phyloP scores from a whole-genome alignment of 2,113 vertebrate genomes.

The Poeciliopsis prolifica region DNA sequence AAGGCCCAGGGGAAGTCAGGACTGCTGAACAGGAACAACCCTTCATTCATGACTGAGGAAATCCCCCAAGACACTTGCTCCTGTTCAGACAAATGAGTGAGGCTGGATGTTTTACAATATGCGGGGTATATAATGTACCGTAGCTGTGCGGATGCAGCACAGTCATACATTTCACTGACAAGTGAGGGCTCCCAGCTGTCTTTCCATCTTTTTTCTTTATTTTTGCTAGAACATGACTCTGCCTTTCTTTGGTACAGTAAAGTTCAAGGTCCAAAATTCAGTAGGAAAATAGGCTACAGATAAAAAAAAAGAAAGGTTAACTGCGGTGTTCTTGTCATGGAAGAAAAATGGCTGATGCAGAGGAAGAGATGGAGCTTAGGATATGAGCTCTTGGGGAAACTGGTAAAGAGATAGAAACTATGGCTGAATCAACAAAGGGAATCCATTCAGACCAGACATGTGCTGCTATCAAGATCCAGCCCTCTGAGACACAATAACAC shows the following conservation, averaged over 20 bases:
- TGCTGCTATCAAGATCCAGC: slow-evolving; percentile 59
- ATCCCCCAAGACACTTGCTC: slow-evolving; percentile 41
- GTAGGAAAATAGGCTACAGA: slow-evolving; percentile 5
- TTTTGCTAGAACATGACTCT: slow-evolving; percentile 21
- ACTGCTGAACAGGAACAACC: slow-evolving; percentile 32
- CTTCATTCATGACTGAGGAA: slow-evolving; percentile 42
- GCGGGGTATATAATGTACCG: slow-evolving; percentile 19
- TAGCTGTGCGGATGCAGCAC: slow-evolving; percentile 14
- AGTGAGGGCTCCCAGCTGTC: slow-evolving; percentile 35
- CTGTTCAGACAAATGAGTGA: slow-evolving; percentile 34
- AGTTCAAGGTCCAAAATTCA: slow-evolving; percentile 7
- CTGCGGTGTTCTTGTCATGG: slow-evolving; percentile 14
- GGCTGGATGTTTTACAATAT: slow-evolving; percentile 44
- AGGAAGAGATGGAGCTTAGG: slow-evolving; percentile 30
- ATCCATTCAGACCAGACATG: slow-evolving; percentile 57
- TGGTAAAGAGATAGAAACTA: slow-evolving; percentile 48
- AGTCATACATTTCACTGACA: slow-evolving; percentile 51
- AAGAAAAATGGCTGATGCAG: slow-evolving; percentile 51
- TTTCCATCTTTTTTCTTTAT: slow-evolving; percentile 6
- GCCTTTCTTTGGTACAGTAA: not conserved
- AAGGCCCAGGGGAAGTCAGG: slow-evolving; percentile 13
- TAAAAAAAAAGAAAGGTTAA: slow-evolving; percentile 27
- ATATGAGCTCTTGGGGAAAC: slow-evolving; percentile 31
- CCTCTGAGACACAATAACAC: slow-evolving; percentile 64
- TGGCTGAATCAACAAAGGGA: slow-evolving; percentile 62